Evolutionary conservation across 2,797 vertebrate species (phyloP).

Genomic region (Lagocephalus sceleratus): DNA sequence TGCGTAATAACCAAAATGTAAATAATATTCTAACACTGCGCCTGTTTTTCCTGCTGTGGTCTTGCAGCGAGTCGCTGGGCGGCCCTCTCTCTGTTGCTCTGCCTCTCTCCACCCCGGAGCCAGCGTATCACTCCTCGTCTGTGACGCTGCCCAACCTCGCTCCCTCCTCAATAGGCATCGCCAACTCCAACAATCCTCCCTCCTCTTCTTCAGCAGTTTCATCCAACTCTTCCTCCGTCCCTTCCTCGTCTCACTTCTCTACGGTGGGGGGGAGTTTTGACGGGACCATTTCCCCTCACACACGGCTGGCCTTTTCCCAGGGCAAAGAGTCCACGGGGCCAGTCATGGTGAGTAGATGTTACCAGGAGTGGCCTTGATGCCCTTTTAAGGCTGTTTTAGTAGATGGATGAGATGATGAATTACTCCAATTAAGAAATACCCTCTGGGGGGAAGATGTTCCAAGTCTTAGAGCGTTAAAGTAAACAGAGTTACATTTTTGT

Average conservation of each 20-base stretch:
- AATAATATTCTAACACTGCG: background rate
- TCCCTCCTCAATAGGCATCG: conserved; percentile 73
- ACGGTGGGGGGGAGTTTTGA: conserved; percentile 83
- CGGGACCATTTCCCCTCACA: conserved; percentile 80
- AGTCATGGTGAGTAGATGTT: conserved; percentile 76
- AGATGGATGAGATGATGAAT: background rate
- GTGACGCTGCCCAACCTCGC: conserved; percentile 81
- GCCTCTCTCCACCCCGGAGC: conserved; percentile 84
- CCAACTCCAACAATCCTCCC: conserved; percentile 67
- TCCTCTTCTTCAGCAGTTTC: conserved; percentile 71
- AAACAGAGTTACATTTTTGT: background rate
- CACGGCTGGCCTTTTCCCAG: conserved; percentile 77
- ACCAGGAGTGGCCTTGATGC: background rate
- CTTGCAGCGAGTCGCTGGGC: conserved; percentile 84
- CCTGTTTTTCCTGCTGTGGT: conserved; percentile 2
- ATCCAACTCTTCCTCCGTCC: conserved; percentile 65
- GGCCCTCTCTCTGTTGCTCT: conserved; percentile 83
- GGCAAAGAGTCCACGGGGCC: conserved; percentile 78
- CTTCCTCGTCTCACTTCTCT: conserved; percentile 75
- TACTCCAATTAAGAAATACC: background rate
- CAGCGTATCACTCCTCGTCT: conserved; percentile 82
- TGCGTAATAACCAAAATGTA: too few species aligned
- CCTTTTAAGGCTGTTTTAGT: background rate
- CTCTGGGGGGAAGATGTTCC: background rate
- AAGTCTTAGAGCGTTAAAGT: background rate